These are phyloP conservation scores for Beroe ovata DNA, from an alignment of 37 sponge, comb jelly and placozoan genomes.

Conservation along the genomic window DNA sequence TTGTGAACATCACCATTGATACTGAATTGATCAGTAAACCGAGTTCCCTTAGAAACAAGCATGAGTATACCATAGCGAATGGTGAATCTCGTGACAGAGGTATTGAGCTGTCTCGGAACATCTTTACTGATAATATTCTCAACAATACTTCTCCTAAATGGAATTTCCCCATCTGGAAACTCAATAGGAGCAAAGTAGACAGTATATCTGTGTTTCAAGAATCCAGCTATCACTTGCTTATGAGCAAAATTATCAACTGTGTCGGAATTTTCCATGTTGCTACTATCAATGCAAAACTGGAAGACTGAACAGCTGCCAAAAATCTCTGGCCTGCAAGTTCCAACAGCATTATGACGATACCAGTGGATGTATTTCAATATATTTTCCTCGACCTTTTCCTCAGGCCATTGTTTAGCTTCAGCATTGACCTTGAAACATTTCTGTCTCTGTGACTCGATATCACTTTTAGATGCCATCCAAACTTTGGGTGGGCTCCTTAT, in stretches of 20 bases:
- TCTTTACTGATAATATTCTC: not conserved
- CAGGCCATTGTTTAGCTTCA: constrained; percentile 3
- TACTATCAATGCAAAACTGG: constrained; percentile 38
- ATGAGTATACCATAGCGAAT: constrained; percentile 35
- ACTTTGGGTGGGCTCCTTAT: constrained; percentile 49
- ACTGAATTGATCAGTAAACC: constrained; percentile 9
- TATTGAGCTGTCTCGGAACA: not conserved
- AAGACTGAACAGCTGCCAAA: constrained; percentile 60
- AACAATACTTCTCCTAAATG: not conserved
- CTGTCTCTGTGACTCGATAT: not conserved
- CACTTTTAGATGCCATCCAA: constrained; percentile 2
- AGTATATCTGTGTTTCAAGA: constrained; percentile 39
- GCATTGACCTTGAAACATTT: not conserved
- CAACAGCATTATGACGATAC: constrained; percentile 36
- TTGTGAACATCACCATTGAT: not conserved
- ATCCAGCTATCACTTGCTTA: constrained; percentile 47
- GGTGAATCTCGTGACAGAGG: not conserved
- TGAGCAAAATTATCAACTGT: not conserved
- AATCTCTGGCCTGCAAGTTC: constrained; percentile 8
- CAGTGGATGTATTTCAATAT: not conserved
- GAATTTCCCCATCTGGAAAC: not conserved
- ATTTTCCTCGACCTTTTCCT: constrained; percentile 12
- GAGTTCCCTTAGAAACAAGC: constrained; percentile 28
- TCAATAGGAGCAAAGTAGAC: constrained; percentile 32
- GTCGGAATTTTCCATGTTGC: not conserved